phyloP scores from a whole-genome alignment of 2,113 vertebrate genomes.

The Willisornis vidua region DNA sequence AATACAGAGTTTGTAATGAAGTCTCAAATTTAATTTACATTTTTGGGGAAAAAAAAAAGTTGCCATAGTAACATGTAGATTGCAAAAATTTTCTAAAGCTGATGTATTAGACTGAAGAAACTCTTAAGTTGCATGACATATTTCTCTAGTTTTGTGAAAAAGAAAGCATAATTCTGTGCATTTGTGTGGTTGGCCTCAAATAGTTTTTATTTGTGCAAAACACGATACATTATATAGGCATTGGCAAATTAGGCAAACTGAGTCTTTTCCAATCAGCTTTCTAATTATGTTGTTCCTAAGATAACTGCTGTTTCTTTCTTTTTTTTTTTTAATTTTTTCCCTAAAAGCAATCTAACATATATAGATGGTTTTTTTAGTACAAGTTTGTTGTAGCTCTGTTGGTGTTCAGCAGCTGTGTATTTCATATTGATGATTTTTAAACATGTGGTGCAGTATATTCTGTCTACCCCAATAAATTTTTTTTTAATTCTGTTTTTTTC shows the following conservation, averaged over 20 bases:
- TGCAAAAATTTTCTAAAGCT: not conserved
- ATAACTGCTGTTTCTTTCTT: not conserved
- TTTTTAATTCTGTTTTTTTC: not conserved
- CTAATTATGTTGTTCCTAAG: conserved; percentile 16
- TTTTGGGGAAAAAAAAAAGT: not conserved
- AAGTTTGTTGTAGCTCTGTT: not conserved
- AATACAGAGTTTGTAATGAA: not conserved
- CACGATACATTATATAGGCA: not conserved
- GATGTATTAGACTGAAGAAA: not conserved
- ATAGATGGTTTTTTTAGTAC: not conserved
- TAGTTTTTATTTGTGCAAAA: not conserved
- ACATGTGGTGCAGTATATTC: rapidly evolving
- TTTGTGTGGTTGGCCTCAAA: not conserved
- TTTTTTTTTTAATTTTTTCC: not conserved
- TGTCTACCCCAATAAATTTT: not conserved
- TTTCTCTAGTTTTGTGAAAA: not conserved
- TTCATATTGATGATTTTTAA: not conserved
- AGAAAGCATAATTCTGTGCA: not conserved
- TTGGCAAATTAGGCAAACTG: not conserved
- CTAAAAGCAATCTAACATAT: not conserved
- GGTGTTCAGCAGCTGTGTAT: not conserved
- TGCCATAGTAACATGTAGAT: conserved; percentile 11
- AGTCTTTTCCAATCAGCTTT: conserved; percentile 9
- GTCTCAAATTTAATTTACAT: not conserved
- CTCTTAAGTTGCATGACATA: not conserved